These are phyloP conservation scores for Ptyas mucosa DNA, from an alignment of 2,113 vertebrate genomes.

Conservation along the genomic window DNA sequence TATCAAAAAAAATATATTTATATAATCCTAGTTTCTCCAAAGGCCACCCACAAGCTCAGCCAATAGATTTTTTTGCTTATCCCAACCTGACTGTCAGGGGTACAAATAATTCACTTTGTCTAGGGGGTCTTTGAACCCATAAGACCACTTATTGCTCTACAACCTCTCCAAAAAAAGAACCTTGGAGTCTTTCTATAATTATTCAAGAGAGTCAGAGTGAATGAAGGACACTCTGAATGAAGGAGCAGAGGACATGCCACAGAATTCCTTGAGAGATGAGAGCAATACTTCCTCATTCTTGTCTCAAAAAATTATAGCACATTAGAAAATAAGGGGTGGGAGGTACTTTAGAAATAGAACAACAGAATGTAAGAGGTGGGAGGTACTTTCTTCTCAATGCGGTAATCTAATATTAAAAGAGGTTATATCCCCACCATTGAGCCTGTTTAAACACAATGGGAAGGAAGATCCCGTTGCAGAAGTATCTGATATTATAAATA, in stretches of 20 bases:
- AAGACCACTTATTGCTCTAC: too few relatives aligned
- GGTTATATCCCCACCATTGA: background rate
- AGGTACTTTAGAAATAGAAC: background rate
- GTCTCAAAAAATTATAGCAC: background rate
- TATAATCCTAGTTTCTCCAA: background rate
- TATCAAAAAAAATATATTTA: background rate
- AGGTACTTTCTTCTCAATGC: background rate
- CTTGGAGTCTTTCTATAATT: background rate
- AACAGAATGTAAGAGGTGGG: background rate
- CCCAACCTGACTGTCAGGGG: background rate
- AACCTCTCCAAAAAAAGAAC: too few relatives aligned
- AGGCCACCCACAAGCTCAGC: background rate
- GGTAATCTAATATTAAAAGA: background rate
- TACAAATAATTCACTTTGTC: background rate
- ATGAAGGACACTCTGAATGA: background rate
- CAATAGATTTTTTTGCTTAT: background rate
- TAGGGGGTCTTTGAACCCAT: too few relatives aligned
- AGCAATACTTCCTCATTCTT: background rate
- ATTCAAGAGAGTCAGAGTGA: background rate
- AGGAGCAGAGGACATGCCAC: background rate
- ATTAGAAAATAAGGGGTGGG: background rate
- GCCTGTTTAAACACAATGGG: background rate
- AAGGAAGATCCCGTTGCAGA: background rate
- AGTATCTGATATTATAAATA: background rate
- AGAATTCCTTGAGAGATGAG: background rate